Evolutionary conservation across 2,113 vertebrate species (phyloP).

Genomic region (Syrmaticus mikado): DNA sequence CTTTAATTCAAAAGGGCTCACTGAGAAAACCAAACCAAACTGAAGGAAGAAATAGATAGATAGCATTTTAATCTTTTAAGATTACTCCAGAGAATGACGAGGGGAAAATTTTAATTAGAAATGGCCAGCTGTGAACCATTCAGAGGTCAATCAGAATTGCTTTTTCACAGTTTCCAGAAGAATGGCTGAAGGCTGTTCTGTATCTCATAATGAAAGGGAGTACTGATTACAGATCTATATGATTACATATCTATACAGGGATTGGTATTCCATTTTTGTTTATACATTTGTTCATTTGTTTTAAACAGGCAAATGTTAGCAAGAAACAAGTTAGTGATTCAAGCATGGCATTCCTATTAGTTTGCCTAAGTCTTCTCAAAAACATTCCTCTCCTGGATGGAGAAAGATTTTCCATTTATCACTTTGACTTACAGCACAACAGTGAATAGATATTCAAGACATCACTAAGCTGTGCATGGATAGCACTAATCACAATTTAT

Average conservation of each 20-base stretch:
- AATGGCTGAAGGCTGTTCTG: not conserved
- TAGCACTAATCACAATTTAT: not conserved
- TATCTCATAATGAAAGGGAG: not conserved
- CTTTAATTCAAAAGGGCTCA: not conserved
- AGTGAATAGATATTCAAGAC: not conserved
- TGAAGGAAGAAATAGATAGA: not conserved
- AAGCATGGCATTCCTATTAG: not conserved
- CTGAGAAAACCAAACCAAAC: not conserved
- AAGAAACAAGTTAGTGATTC: not conserved
- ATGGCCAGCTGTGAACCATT: not conserved
- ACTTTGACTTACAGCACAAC: no score
- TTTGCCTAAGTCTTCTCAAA: not conserved
- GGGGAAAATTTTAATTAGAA: not conserved
- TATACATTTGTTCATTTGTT: not conserved
- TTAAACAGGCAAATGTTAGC: no score
- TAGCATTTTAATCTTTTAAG: not conserved
- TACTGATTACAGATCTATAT: not conserved
- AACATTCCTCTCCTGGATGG: no score
- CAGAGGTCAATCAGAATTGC: not conserved
- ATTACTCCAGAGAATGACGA: not conserved
- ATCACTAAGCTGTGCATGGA: not conserved
- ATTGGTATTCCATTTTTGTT: not conserved
- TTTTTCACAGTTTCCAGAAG: not conserved
- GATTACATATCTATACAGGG: not conserved
- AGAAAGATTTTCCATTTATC: not conserved